Evolutionary conservation across 2,797 vertebrate genomes (phyloP).

Genomic region (Paguma larvata): DNA sequence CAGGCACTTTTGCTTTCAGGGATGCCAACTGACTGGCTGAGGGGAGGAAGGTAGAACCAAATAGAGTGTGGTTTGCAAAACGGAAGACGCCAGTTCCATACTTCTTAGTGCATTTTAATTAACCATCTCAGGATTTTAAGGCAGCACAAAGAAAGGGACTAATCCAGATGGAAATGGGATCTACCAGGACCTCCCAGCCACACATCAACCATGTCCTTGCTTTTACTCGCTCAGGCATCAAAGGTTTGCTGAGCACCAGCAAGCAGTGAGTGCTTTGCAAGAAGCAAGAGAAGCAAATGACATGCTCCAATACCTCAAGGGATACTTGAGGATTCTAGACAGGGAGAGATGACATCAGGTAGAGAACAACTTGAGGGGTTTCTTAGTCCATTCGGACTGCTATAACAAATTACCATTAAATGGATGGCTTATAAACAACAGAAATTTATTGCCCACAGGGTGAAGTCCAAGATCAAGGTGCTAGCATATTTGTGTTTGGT

Average conservation of each 20-base stretch:
- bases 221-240: neutral
- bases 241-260: neutral
- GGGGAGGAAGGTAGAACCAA: neutral
- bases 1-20: neutral
- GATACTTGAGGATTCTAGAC: neutral
- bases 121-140: conserved; percentile 1
- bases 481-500: neutral
- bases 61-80: neutral
- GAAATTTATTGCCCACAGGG: neutral
- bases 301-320: neutral
- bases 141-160: neutral
- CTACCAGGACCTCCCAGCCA: neutral
- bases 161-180: neutral
- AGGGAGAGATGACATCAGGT: neutral
- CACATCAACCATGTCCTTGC: neutral
- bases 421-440: neutral
- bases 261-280: neutral
- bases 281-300: conserved; percentile 23
- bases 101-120: conserved; percentile 55
- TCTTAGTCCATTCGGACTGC: neutral
- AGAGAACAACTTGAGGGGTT: neutral
- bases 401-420: neutral
- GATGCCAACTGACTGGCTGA: neutral
- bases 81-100: conserved; percentile 8
- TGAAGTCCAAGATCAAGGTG: neutral